A percentile compares a stretch with the other conserved stretches of the same genome.
These are phyloP conservation scores for Casuarius casuarius DNA, from an alignment of 2,113 vertebrate species.

Conservation along the genomic window DNA sequence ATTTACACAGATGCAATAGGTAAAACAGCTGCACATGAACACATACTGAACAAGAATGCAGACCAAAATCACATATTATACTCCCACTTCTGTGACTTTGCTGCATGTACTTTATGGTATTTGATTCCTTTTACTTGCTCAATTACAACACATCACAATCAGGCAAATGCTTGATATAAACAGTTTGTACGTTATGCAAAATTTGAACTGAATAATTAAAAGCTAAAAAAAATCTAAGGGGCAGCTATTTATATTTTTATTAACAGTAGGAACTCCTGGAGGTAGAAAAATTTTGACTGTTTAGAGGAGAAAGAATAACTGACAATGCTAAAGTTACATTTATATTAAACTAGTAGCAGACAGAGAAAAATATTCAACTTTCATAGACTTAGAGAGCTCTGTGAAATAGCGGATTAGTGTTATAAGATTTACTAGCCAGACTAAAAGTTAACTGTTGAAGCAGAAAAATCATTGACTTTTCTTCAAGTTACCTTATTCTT, in stretches of 20 bases:
- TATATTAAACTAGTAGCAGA: neutral
- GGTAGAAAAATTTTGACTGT: neutral
- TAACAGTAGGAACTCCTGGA: neutral
- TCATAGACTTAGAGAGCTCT: neutral
- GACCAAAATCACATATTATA: neutral
- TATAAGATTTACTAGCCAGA: neutral
- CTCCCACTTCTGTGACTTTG: neutral
- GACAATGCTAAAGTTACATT: neutral
- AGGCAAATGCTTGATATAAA: neutral
- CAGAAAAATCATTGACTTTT: neutral
- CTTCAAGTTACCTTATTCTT: neutral
- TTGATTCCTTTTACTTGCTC: neutral
- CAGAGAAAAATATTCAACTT: neutral
- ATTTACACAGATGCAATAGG: neutral
- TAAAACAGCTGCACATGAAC: neutral
- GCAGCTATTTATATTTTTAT: neutral
- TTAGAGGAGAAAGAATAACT: neutral
- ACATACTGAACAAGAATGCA: rapidly evolving
- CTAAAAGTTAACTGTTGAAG: neutral
- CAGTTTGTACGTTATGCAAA: neutral
- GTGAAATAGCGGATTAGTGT: neutral
- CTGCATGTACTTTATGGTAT: neutral
- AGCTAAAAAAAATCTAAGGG: neutral
- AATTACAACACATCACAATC: neutral
- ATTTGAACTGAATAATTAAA: neutral